Evolutionary conservation across 2,797 vertebrate species (phyloP).

Genomic region (Masticophis lateralis): DNA sequence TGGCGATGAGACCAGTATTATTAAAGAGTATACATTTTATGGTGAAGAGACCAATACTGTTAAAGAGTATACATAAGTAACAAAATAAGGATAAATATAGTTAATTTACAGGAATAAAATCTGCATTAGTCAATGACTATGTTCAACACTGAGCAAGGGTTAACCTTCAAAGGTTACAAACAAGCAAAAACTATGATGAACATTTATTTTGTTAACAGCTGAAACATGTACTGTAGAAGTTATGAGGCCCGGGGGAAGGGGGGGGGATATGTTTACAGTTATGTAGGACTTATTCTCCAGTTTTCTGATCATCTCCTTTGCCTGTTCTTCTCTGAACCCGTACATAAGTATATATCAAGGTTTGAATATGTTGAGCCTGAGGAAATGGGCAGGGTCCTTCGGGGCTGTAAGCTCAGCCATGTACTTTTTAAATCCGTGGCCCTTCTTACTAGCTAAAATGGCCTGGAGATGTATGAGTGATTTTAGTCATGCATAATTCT

Average conservation of each 20-base stretch:
- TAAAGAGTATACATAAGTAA: not conserved
- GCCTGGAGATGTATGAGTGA: not conserved
- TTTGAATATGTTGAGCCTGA: not conserved
- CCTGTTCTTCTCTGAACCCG: not conserved
- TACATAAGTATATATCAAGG: not conserved
- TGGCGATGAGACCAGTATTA: not conserved
- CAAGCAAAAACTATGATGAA: not conserved
- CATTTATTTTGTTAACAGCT: not conserved
- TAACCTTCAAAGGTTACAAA: not conserved
- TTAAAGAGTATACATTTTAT: not conserved
- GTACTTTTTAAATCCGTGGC: not conserved
- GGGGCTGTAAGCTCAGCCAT: not conserved
- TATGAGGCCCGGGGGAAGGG: not conserved
- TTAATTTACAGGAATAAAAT: not conserved
- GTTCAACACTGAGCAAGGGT: not conserved
- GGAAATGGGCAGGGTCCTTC: not conserved
- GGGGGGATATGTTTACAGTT: not conserved
- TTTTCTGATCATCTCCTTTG: not conserved
- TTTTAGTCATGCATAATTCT: not conserved
- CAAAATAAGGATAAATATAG: not conserved
- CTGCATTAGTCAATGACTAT: not conserved
- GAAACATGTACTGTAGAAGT: not conserved
- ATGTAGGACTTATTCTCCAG: not conserved
- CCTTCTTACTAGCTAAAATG: not conserved
- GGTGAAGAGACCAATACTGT: not conserved